These are phyloP conservation scores for Panagrolaimus sp. DNA, from an alignment of 1,140 invertebrate species.

Conservation along the genomic window DNA sequence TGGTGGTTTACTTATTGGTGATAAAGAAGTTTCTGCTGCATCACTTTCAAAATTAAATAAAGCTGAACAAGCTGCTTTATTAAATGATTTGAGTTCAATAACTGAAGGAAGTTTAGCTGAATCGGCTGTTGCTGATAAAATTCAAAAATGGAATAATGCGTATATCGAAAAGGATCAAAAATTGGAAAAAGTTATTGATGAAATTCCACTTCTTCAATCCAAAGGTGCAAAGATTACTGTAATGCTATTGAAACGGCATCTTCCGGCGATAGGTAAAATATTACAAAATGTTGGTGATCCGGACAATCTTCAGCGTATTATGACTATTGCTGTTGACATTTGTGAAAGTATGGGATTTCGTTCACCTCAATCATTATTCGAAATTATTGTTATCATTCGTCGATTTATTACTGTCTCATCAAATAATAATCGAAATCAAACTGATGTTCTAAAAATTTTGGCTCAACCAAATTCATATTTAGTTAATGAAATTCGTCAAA, in stretches of 20 bases:
- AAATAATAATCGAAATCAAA: too few relatives aligned
- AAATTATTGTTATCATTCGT: not conserved
- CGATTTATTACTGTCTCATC: too few relatives aligned
- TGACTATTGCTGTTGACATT: not conserved
- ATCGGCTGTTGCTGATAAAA: not conserved
- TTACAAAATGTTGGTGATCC: slow-evolving; percentile 1
- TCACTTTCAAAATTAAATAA: not conserved
- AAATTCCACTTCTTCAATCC: slow-evolving; percentile 8
- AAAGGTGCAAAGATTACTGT: not conserved
- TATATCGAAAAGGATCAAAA: not conserved
- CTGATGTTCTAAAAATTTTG: too few relatives aligned
- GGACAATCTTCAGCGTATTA: not conserved
- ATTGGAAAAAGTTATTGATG: not conserved
- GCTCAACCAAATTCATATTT: too few relatives aligned
- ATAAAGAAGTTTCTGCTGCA: not conserved
- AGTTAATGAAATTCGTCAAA: too few relatives aligned
- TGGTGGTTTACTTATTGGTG: slow-evolving; percentile 1
- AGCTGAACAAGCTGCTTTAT: not conserved
- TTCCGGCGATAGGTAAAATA: not conserved
- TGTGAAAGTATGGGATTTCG: not conserved
- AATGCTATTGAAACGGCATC: not conserved
- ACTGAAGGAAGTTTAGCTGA: not conserved
- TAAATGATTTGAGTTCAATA: not conserved
- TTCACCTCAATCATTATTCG: not conserved
- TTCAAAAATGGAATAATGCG: not conserved